Evolutionary conservation across 2,113 vertebrate species (phyloP), one percentile per base, ranked within the genome.

Genomic region (Ceyx margarethae): DNA sequence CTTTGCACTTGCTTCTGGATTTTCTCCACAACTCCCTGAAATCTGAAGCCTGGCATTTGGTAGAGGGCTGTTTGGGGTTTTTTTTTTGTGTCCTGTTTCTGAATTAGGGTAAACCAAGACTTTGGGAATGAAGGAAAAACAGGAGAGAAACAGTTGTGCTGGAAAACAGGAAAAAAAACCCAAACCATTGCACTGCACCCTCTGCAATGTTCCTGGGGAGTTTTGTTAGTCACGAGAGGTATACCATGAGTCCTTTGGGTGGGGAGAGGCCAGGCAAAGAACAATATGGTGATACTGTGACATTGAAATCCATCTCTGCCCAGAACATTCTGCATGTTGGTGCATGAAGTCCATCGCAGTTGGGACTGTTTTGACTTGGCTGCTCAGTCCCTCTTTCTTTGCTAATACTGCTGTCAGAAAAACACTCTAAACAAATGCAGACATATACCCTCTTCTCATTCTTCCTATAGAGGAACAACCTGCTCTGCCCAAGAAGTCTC

Each of bases 271-370:
- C 8, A 22, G 45, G 4, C 1, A 3, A 29, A 42, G 28, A 84
- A 22, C 48, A 57, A 28, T 5, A 56, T 45, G 14, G 28, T 77
- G 67, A 19, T 79, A 57, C 23, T 66, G n/a, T 79, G 80, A 37
- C 13, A 15, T 25, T 60, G 61, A 67, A 83, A 83, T 17, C 13
- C 31, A 8, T 10, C 23, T 65, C 42, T 81, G 64, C 18, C 56
- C 74, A 40, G 40, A 67, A 13, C 20, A 29, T 6, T 46, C 42
- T 29, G 26, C 15, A 1, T 15, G 35, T 8, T 2, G 1, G 8
- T 2, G 6, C 0, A 0, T 19, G n/a, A 15, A 1, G 15, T 28
- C 18, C 26, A 8, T 26, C 20, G 12, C 11, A 43, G 31, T 8
- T 15, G 31, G 15, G n/a, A 13, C 20, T 0, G 0, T 3, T 8